Evolutionary conservation across 1,140 invertebrate genomes (phyloP), one percentile per base, ranked within the genome.

Genomic region (Ooceraea biroi): DNA sequence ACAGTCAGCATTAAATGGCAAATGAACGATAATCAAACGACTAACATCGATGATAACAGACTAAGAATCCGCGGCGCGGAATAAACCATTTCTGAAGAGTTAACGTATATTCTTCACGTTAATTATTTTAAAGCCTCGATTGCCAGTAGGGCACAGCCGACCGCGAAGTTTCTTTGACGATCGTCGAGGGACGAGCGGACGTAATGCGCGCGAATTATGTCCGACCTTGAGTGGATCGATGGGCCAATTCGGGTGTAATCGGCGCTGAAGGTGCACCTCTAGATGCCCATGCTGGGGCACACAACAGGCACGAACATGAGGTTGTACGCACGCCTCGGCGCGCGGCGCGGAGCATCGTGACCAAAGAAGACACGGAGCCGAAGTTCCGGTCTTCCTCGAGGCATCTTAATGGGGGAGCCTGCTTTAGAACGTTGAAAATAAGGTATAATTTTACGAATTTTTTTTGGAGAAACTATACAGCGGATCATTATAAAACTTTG

Each of bases 321-420:
- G 74, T 14, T 84, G 60, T 87, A 72, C 65, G 46, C 50, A 69
- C 52, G 50, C 10, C 27, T 36, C 61, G 46, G 57, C 60, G 72
- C 66, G 86, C 82, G 73, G 63, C 30, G 41, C 61, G 44, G 41
- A 46, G 41, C 41, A 73, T 50, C 68, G 48, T 50, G 46, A 50
- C 36, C 61, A 14, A 76, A 84, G 69, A 84, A 82, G 71, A 77
- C 76, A 83, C 55, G 60, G n/a, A 85, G 83, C 84, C 85, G 36
- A 83, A 92, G 90, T 92, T 90, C 89, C 85, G 89, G 52, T 85
- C 89, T 90, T 91, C 83, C 90, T 82, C 60, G 50, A 78, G 88
- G 87, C 90, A 89, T 92, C 89, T 92, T 90, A 92, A 90, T 90
- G 89, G 89, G 82, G 57, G 84, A 86, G 46, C n/a, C n/a, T n/a